phyloP scores from a whole-genome alignment of 2,888 invertebrate species.

The Hanleya hanleyi region DNA sequence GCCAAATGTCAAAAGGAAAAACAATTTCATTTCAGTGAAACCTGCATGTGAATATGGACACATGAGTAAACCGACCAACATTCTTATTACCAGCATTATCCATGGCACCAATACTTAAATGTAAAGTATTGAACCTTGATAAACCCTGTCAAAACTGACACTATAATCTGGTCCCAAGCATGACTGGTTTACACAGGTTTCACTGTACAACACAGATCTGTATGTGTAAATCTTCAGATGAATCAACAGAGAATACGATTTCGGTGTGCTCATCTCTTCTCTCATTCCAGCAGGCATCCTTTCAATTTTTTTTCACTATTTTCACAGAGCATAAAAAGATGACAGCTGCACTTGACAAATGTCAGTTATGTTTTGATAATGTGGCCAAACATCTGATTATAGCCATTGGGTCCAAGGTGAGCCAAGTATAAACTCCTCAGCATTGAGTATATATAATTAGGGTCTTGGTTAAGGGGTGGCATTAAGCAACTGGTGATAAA shows the following conservation, averaged over 20 bases:
- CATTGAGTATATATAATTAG: background rate
- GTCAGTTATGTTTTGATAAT: conserved; percentile 87
- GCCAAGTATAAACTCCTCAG: conserved; percentile 14
- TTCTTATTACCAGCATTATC: no score
- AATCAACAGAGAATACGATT: conserved; percentile 77
- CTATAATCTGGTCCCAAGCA: no score
- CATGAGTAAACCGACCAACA: no score
- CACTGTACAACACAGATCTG: background rate
- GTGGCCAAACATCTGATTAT: conserved; percentile 90
- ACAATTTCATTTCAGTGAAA: no score
- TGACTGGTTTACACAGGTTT: no score
- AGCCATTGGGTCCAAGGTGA: conserved; percentile 83
- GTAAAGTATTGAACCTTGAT: no score
- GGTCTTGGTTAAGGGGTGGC: background rate
- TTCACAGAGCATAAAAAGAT: conserved; percentile 79
- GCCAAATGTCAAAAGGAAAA: no score
- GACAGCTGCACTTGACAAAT: conserved; percentile 83
- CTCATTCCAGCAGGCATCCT: background rate
- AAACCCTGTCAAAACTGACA: no score
- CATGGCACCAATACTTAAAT: no score
- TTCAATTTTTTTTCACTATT: background rate
- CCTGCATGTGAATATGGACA: no score
- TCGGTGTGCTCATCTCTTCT: background rate
- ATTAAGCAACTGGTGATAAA: no score
- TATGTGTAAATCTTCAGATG: conserved; percentile 78